These are phyloP conservation scores for Anas platyrhynchos DNA, from an alignment of 2,113 vertebrate genomes.

Conservation along the genomic window DNA sequence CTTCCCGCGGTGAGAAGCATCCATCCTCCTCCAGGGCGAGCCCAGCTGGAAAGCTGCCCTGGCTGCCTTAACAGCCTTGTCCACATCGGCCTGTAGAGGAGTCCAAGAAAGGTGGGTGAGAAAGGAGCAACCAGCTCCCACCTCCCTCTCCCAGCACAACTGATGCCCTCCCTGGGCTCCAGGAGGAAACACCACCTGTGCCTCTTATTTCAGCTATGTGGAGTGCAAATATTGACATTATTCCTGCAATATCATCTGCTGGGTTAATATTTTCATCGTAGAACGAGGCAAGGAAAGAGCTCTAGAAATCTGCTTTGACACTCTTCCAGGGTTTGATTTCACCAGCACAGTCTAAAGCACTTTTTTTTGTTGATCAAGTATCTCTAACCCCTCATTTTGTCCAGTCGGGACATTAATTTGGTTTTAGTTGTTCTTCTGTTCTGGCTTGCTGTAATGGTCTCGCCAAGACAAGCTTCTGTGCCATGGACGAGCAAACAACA, in stretches of 20 bases:
- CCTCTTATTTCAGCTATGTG: neutral
- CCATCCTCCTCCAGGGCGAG: constrained; percentile 94
- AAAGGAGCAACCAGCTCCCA: neutral
- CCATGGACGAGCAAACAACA: neutral
- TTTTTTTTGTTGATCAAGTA: neutral
- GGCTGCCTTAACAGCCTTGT: constrained; percentile 91
- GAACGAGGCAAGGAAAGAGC: neutral
- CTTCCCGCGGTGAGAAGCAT: constrained; percentile 89
- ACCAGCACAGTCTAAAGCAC: neutral
- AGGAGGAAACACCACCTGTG: neutral
- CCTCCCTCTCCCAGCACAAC: too few species aligned
- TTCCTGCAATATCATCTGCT: neutral
- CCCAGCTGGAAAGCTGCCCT: constrained; percentile 88
- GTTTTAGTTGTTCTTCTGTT: neutral
- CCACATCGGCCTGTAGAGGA: constrained; percentile 87
- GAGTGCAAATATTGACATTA: neutral
- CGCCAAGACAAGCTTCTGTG: neutral
- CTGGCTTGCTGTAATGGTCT: neutral
- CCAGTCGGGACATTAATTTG: neutral
- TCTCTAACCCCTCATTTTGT: neutral
- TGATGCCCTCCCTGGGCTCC: too few species aligned
- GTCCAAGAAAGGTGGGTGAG: neutral
- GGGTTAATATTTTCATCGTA: neutral
- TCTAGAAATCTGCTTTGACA: neutral
- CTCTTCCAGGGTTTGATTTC: neutral